Evolutionary conservation across 2,797 vertebrate genomes (phyloP).

Genomic region (Thripadectes ignobilis): DNA sequence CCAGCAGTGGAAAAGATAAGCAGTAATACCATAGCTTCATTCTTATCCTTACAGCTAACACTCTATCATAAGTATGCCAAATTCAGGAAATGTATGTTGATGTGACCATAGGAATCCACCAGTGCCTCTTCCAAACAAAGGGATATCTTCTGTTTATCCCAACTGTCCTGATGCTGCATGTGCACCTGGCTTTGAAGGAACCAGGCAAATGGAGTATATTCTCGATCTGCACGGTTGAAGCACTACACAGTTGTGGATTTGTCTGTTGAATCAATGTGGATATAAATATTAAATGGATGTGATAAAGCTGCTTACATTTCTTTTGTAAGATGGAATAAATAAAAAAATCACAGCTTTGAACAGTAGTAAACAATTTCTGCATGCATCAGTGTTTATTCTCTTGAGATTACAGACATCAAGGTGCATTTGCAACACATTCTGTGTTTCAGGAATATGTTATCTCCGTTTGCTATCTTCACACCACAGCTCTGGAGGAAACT

Average conservation of each 20-base stretch:
- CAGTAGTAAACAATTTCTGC: slow-evolving; percentile 21
- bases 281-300: slow-evolving; percentile 36
- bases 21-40: background rate
- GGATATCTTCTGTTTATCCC: background rate
- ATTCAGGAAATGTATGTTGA: background rate
- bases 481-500: background rate
- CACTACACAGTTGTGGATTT: background rate
- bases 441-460: background rate
- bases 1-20: background rate
- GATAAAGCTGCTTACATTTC: background rate
- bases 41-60: background rate
- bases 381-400: background rate
- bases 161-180: background rate
- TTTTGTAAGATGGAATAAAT: slow-evolving; percentile 23
- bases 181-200: background rate
- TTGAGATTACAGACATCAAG: slow-evolving; percentile 2
- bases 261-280: background rate
- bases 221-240: background rate
- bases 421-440: background rate
- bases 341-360: background rate
- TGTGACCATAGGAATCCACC: background rate
- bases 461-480: background rate
- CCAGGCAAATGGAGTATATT: background rate
- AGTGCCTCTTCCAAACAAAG: background rate
- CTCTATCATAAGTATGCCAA: background rate